phyloP scores from a whole-genome alignment of 2,888 invertebrate species.

The Bombylius discolor region DNA sequence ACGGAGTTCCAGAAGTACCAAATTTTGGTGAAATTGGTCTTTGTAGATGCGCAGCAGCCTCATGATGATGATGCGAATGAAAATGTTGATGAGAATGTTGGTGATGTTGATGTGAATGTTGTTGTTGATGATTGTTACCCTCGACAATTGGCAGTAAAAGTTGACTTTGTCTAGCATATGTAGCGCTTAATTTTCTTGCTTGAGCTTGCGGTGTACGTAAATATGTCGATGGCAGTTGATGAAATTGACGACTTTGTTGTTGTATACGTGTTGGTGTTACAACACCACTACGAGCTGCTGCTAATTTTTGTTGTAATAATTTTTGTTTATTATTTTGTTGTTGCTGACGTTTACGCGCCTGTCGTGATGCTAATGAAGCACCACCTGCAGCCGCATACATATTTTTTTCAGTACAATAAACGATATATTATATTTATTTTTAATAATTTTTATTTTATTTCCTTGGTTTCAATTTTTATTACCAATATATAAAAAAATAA shows the following conservation, averaged over 20 bases:
- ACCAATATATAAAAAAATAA: no score
- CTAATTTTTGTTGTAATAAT: slow-evolving; percentile 39
- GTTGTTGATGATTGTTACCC: slow-evolving; percentile 24
- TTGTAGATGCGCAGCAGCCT: background rate
- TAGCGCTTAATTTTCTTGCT: slow-evolving; percentile 34
- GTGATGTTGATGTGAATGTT: slow-evolving; percentile 13
- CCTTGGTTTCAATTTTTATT: no score
- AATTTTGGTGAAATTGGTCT: slow-evolving; percentile 5
- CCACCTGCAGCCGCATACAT: slow-evolving; percentile 88
- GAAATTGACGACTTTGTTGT: slow-evolving; percentile 41
- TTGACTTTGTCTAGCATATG: slow-evolving; percentile 34
- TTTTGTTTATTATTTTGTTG: slow-evolving; percentile 40
- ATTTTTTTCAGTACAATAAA: slow-evolving; percentile 1
- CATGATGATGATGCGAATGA: slow-evolving; percentile 5
- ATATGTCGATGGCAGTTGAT: slow-evolving; percentile 41
- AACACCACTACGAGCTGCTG: slow-evolving; percentile 34
- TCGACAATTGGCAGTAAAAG: slow-evolving; percentile 36
- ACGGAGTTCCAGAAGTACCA: background rate
- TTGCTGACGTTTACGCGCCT: slow-evolving; percentile 52
- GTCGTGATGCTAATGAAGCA: slow-evolving; percentile 73
- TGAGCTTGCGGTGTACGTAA: slow-evolving; percentile 32
- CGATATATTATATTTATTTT: background rate
- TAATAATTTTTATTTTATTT: background rate
- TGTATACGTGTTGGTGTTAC: slow-evolving; percentile 28
- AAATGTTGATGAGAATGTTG: slow-evolving; percentile 15